Evolutionary conservation across 2,888 invertebrate species (phyloP), one percentile per base, ranked within the genome.

Genomic region (Amblyjoppa proteus): DNA sequence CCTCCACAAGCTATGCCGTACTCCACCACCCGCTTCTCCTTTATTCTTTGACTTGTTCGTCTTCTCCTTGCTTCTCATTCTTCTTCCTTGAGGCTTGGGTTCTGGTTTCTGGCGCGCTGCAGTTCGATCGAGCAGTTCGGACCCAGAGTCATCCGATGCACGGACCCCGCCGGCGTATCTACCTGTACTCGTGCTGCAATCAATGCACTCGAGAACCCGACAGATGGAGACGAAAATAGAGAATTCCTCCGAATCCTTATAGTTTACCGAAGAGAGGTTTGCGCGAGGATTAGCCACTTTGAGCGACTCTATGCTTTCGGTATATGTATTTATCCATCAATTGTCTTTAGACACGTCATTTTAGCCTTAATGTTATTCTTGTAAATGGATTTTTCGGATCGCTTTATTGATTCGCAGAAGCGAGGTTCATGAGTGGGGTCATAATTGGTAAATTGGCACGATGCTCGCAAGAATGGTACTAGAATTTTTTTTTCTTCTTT

Each of bases 161-260:
- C 85, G 80, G 83, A 83, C 68, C 85, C 85, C 83, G 83, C 76
- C 85, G 85, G 85, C 85, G 74, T 45, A 85, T 83, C 80, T 80
- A 80, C 85, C 85, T 80, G 85, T 80, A 76, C 83, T 83, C 85
- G 80, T 75, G 83, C 69, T 83, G 78, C 77, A 79, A 61, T 74
- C 58, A 45, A 45, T 56, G 56, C 25, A 45, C 82, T 79, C 80
- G 69, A 74, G 64, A 81, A 25, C 77, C 77, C 34, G 28, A 45
- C 58, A 79, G 66, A 81, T 25, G 41, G 25, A 41, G 80, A 64
- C 4, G 7, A 38, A 58, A 56, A 66, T 49, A 79, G 45, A 75
- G 56, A 31, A 66, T 41, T 31, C 16, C 41, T n/a, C 74, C 64
- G 56, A 11, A 49, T 79, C 66, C 81, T 11, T 11, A 66, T 79